Evolutionary conservation across 1,140 invertebrate genomes (phyloP), one percentile per base, ranked within the genome.

Genomic region (Episyrphus balteatus): DNA sequence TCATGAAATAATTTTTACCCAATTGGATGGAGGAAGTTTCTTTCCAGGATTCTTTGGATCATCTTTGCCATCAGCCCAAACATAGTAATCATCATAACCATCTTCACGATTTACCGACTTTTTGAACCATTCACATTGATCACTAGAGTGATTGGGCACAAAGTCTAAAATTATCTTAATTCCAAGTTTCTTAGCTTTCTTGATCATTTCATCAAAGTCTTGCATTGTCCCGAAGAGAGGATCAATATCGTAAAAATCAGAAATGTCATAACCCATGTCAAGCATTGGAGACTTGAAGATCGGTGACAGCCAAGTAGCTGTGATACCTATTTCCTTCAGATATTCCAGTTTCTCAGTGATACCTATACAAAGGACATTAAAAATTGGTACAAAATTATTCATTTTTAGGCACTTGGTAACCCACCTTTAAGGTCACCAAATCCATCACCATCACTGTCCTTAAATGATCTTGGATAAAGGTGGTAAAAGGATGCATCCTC

Each of bases 381-480:
- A n/a, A n/a, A n/a, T 5, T n/a, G 3, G 3, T 38, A 5, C 36
- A 17, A 26, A 36, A 36, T 12, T 5, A 36, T 36, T 36, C 10
- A 63, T 72, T 72, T 55, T 73, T 70, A n/a, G n/a, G 13, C 10
- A 10, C 10, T 15, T 5, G 3, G n/a, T n/a, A n/a, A n/a, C n/a
- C n/a, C 5, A 36, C 12, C 14, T 5, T 36, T 36, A 15, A 91
- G 60, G 68, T 90, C 87, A 1, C 87, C 87, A 21, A 84, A 71
- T 8, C 88, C 86, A 61, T 88, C 82, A 6, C 76, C 81, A 58
- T 87, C 71, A 41, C 75, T 79, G 60, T 92, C 88, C 53, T 80
- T 79, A 66, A 90, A 91, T 1, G 85, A 87, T 42, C 83, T 70
- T 0, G 83, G 82, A 59, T 88, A 86, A 38, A 90, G 78, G 61